phyloP scores from a whole-genome alignment of 1,140 invertebrate genomes.

The Eufriesea mexicana region DNA sequence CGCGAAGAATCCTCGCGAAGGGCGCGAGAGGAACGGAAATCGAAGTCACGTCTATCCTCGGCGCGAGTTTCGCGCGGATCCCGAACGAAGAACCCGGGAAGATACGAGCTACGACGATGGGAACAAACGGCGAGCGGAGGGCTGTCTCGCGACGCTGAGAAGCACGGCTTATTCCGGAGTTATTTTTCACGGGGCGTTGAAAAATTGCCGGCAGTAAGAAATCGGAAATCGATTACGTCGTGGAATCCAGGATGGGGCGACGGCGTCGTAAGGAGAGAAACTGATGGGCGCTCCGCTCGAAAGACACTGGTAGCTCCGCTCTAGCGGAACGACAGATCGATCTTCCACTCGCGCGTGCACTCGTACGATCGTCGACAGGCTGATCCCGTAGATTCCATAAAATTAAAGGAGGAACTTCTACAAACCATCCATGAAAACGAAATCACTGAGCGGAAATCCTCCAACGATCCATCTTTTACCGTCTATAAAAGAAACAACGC shows the following conservation, averaged over 20 bases:
- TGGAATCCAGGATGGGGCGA: slow-evolving; percentile 48
- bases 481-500: background rate
- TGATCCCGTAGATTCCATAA: background rate
- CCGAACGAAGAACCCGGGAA: background rate
- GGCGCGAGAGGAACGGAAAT: background rate
- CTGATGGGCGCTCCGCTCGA: slow-evolving; percentile 51
- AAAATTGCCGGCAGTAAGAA: slow-evolving; percentile 75
- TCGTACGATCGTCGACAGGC: slow-evolving; percentile 48
- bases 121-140: slow-evolving; percentile 25
- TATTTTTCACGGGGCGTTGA: slow-evolving; percentile 78
- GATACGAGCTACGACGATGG: slow-evolving; percentile 46
- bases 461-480: background rate
- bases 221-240: slow-evolving; percentile 79
- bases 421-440: background rate
- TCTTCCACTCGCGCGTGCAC: slow-evolving; percentile 8
- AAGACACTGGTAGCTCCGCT: slow-evolving; percentile 50
- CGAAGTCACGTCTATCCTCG: background rate
- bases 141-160: slow-evolving; percentile 49
- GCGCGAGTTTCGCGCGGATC: background rate
- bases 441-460: background rate
- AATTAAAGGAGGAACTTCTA: slow-evolving; percentile 6
- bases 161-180: slow-evolving; percentile 72
- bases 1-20: no score
- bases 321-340: slow-evolving; percentile 44
- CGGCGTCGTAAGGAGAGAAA: slow-evolving; percentile 45